A percentile compares a stretch with the other conserved stretches of the same genome.
Evolutionary conservation across 2,888 invertebrate species (phyloP).

Genomic region (Galerucella pusilla): DNA sequence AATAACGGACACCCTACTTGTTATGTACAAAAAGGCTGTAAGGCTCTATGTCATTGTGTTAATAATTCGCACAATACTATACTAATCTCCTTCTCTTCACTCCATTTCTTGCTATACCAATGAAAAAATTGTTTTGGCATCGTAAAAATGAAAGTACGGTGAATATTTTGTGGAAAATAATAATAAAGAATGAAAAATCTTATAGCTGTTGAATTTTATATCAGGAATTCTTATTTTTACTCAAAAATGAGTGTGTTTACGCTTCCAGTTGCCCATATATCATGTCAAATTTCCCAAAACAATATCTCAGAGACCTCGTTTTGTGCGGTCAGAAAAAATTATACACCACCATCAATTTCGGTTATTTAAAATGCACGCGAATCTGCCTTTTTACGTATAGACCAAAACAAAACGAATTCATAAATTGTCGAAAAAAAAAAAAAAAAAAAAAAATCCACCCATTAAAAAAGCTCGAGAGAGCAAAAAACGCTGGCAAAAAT

Average conservation of each 20-base stretch:
- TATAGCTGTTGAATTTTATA: too few species aligned
- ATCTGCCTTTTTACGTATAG: constrained; percentile 15
- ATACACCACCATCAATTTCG: constrained; percentile 9
- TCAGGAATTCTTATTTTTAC: too few species aligned
- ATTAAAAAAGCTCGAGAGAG: constrained; percentile 39
- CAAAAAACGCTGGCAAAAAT: constrained; percentile 43
- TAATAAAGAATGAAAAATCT: too few species aligned
- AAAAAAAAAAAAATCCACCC: constrained; percentile 23
- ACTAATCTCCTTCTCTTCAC: too few species aligned
- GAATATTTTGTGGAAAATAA: too few species aligned
- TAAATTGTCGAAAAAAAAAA: constrained; percentile 36
- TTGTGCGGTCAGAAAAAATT: not conserved
- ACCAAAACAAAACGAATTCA: constrained; percentile 36
- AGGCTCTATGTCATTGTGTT: too few species aligned
- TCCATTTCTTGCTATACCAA: too few species aligned
- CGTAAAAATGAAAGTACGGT: too few species aligned
- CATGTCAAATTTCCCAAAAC: not conserved
- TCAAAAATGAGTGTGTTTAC: not conserved
- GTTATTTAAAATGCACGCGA: constrained; percentile 19
- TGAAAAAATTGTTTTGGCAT: too few species aligned
- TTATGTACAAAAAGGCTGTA: too few species aligned
- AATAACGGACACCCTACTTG: too few species aligned
- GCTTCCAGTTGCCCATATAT: not conserved
- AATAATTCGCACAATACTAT: too few species aligned
- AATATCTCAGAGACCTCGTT: not conserved